Percentiles rank a stretch among this genome's conserved stretches.
Evolutionary conservation across 2,888 invertebrate species (phyloP).

Genomic region (Apamea anceps): DNA sequence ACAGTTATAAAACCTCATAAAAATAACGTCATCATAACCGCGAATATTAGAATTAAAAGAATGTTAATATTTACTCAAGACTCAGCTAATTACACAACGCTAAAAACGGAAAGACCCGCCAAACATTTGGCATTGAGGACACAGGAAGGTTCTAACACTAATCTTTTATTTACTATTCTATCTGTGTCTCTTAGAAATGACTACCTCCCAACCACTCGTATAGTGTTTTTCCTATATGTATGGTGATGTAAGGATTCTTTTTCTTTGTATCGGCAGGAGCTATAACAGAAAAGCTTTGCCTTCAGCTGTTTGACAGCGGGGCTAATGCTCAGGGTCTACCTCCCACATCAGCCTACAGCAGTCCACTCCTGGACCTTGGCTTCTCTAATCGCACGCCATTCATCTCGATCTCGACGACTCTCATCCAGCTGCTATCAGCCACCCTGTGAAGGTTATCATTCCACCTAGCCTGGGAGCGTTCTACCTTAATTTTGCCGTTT

Average conservation of each 20-base stretch:
- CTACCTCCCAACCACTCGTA: background rate
- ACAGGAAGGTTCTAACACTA: constrained; percentile 2
- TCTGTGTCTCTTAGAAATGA: background rate
- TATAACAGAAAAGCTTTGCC: background rate
- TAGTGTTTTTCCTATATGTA: background rate
- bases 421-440: background rate
- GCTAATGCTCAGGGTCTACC: background rate
- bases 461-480: background rate
- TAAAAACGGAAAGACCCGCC: constrained; percentile 15
- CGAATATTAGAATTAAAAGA: constrained; percentile 14
- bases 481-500: background rate
- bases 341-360: background rate
- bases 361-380: background rate
- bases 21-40: constrained; percentile 4
- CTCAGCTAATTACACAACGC: constrained; percentile 20
- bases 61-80: constrained; percentile 38
- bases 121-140: constrained; percentile 6
- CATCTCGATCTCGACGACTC: background rate
- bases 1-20: background rate
- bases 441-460: background rate
- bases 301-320: background rate
- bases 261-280: background rate
- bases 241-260: background rate
- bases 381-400: background rate
- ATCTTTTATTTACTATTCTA: constrained; percentile 6